These are phyloP conservation scores for Larimichthys crocea DNA, from an alignment of 2,113 vertebrate species.

Conservation along the genomic window DNA sequence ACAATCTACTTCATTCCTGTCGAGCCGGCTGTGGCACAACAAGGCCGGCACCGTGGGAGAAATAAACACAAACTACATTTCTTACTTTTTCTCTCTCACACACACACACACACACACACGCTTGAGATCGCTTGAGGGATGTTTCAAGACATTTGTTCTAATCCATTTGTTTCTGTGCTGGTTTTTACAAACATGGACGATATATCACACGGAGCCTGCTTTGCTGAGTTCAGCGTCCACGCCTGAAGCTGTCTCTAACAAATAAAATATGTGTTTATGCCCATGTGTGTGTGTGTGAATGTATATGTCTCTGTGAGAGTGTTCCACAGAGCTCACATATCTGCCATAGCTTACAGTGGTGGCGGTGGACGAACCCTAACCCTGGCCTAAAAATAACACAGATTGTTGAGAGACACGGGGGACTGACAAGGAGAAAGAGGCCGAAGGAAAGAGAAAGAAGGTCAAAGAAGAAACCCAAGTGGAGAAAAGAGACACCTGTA, in stretches of 20 bases:
- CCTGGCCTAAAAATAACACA: constrained; percentile 77
- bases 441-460: constrained; percentile 28
- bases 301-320: constrained; percentile 15
- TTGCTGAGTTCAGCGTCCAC: not conserved
- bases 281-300: constrained; percentile 25
- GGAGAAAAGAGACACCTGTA: not conserved
- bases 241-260: not conserved
- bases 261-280: not conserved
- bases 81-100: not conserved
- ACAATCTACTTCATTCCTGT: constrained; percentile 31
- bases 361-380: constrained; percentile 54
- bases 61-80: constrained; percentile 17
- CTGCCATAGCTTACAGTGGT: constrained; percentile 66
- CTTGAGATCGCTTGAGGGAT: not conserved
- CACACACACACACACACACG: constrained; percentile 6
- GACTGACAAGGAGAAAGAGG: constrained; percentile 28
- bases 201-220: not conserved
- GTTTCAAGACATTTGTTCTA: not conserved
- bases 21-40: not conserved
- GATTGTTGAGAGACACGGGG: constrained; percentile 43
- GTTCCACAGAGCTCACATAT: constrained; percentile 50
- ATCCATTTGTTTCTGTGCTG: not conserved
- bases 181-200: constrained; percentile 2
- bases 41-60: not conserved
- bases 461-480: constrained; percentile 30